phyloP scores from a whole-genome alignment of 2,113 vertebrate species.

The Beaufortia kweichowensis region DNA sequence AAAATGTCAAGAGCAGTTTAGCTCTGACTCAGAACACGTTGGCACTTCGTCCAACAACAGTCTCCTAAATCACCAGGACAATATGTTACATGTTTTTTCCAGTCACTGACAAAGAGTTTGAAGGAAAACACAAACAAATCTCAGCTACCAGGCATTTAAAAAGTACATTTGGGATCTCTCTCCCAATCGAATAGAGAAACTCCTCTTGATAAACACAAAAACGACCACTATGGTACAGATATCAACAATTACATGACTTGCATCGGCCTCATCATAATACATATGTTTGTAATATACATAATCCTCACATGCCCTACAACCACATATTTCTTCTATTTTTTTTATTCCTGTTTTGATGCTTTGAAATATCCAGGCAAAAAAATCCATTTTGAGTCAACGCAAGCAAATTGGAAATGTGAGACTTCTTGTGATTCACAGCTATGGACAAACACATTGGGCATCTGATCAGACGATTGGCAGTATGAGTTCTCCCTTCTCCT shows the following conservation, averaged over 20 bases:
- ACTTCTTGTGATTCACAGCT: background rate
- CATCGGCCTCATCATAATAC: constrained; percentile 66
- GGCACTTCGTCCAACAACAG: constrained; percentile 39
- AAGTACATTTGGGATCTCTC: constrained; percentile 14
- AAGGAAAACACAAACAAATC: constrained; percentile 36
- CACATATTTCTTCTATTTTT: constrained; percentile 44
- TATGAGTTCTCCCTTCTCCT: constrained; percentile 38
- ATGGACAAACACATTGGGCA: background rate
- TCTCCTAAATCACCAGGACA: constrained; percentile 33
- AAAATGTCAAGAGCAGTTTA: constrained; percentile 24
- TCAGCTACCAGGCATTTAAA: constrained; percentile 40
- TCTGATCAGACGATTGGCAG: constrained; percentile 25
- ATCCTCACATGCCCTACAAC: constrained; percentile 69
- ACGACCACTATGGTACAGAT: constrained; percentile 72
- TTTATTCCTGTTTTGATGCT: constrained; percentile 20
- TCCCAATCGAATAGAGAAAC: constrained; percentile 59
- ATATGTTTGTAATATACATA: constrained; percentile 65
- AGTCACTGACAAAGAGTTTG: constrained; percentile 23
- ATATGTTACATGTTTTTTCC: constrained; percentile 25
- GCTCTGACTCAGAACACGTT: constrained; percentile 16
- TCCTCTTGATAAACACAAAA: constrained; percentile 60
- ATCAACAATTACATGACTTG: constrained; percentile 69
- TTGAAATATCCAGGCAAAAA: constrained; percentile 39
- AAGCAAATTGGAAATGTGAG: constrained; percentile 18
- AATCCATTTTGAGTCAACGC: background rate